Percentiles rank a stretch among this genome's conserved stretches.
Conservation (phyloP, 1,140 invertebrate genomes). For the Teleopsis dalmanni region DNA sequence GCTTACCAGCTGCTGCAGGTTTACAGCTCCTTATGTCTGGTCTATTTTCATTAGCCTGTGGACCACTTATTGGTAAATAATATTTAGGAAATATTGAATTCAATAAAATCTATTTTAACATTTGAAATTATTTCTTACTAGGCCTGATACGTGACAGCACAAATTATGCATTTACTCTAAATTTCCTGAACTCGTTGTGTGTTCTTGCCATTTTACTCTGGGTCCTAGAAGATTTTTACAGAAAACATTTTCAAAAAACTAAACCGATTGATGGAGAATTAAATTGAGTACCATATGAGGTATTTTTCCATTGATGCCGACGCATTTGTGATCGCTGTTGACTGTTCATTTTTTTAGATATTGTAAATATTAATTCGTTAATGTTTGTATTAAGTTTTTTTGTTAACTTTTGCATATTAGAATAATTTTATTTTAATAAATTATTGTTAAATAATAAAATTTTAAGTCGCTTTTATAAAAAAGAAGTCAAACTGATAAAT, state of each 20-base stretch:
- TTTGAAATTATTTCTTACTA: slow-evolving; percentile 19
- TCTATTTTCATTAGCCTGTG: slow-evolving; percentile 49
- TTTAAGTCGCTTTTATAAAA: too few species aligned
- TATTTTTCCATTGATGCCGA: neutral
- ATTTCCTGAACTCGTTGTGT: slow-evolving; percentile 50
- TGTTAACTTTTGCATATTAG: too few species aligned
- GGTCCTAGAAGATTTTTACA: slow-evolving; percentile 31
- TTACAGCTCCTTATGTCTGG: slow-evolving; percentile 54
- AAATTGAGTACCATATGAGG: neutral
- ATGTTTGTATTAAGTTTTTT: too few species aligned
- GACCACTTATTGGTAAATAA: slow-evolving; percentile 51
- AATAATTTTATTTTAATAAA: too few species aligned
- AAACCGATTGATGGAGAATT: slow-evolving; percentile 8
- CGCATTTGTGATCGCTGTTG: too few species aligned
- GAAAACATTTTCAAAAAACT: slow-evolving; percentile 19
- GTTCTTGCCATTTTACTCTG: slow-evolving; percentile 27
- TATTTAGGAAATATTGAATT: neutral
- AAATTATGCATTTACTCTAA: slow-evolving; percentile 52
- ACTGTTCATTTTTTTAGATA: too few species aligned
- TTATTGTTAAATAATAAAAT: too few species aligned
- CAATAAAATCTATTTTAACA: neutral
- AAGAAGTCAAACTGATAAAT: too few species aligned
- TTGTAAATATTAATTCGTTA: too few species aligned
- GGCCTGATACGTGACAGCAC: slow-evolving; percentile 52
- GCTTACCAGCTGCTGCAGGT: slow-evolving; percentile 55